A percentile compares a stretch with the other conserved stretches of the same genome.
These are phyloP conservation scores for Anser brachyrhynchus DNA, from an alignment of 2,113 vertebrate genomes.

Conservation along the genomic window DNA sequence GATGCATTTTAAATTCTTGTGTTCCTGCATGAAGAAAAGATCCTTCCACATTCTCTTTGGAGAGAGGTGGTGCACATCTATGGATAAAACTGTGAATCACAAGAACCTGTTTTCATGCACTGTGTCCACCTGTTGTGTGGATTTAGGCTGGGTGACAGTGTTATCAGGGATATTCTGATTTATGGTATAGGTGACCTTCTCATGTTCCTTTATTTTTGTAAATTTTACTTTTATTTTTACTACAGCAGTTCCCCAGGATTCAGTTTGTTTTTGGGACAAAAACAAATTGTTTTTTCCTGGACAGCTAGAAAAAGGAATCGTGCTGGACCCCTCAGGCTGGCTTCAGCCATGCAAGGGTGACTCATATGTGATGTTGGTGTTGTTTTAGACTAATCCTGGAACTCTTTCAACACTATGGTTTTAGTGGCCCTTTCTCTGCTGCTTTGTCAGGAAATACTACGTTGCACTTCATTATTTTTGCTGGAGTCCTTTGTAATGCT, in stretches of 20 bases:
- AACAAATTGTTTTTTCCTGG: background rate
- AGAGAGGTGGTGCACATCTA: fast-evolving
- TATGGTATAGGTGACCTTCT: background rate
- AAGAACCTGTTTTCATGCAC: background rate
- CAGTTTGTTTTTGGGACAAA: background rate
- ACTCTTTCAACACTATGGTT: background rate
- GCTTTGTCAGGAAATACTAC: background rate
- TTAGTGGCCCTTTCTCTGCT: slow-evolving; percentile 1
- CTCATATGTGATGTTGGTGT: background rate
- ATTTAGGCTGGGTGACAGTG: background rate
- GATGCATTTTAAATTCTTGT: background rate
- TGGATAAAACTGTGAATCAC: background rate
- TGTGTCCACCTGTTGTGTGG: background rate
- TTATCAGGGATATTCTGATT: background rate
- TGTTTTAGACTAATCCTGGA: background rate
- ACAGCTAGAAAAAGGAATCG: background rate
- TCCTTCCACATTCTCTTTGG: background rate
- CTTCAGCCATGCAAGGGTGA: background rate
- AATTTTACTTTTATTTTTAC: background rate
- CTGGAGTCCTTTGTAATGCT: background rate
- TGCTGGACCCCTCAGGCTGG: fast-evolving
- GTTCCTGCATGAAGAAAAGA: background rate
- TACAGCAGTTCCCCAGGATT: background rate
- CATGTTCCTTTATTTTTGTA: background rate
- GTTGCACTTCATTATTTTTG: background rate